A percentile compares a stretch with the other conserved stretches of the same genome.
These are phyloP conservation scores for Pollachius pollachius DNA, from an alignment of 2,113 vertebrate genomes.

Conservation along the genomic window DNA sequence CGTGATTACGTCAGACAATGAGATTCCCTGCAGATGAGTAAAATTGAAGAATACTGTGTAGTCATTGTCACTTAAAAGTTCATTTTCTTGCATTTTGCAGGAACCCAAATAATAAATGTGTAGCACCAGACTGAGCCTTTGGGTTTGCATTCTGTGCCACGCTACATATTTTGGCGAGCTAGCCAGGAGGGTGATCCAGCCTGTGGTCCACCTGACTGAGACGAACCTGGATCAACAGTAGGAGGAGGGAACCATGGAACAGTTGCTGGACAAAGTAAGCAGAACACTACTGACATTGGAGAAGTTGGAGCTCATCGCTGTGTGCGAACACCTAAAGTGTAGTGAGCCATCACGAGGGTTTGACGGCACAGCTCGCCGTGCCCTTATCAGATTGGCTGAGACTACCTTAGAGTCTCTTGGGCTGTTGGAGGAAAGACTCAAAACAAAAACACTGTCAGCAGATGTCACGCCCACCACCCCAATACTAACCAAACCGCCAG, in stretches of 20 bases:
- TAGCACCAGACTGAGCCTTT: too few relatives aligned
- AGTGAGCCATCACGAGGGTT: not conserved
- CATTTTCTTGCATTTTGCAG: too few relatives aligned
- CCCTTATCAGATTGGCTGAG: not conserved
- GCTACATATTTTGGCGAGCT: not conserved
- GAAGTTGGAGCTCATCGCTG: not conserved
- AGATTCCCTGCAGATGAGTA: too few relatives aligned
- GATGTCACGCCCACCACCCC: not conserved
- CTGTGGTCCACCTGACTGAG: not conserved
- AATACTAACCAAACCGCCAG: not conserved
- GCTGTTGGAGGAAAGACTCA: too few relatives aligned
- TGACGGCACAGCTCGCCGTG: not conserved
- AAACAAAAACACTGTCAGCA: too few relatives aligned
- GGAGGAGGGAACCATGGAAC: not conserved
- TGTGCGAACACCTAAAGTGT: slow-evolving; percentile 32
- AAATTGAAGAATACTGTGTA: too few relatives aligned
- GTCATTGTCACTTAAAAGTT: too few relatives aligned
- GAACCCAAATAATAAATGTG: too few relatives aligned
- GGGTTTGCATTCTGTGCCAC: not conserved
- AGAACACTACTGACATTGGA: not conserved
- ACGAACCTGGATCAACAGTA: not conserved
- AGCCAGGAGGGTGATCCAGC: not conserved
- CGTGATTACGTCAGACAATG: too few relatives aligned
- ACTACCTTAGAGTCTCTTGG: not conserved
- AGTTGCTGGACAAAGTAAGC: not conserved